These are phyloP conservation scores for Notolabrus celidotus DNA, from an alignment of 2,797 vertebrate species.

Conservation along the genomic window DNA sequence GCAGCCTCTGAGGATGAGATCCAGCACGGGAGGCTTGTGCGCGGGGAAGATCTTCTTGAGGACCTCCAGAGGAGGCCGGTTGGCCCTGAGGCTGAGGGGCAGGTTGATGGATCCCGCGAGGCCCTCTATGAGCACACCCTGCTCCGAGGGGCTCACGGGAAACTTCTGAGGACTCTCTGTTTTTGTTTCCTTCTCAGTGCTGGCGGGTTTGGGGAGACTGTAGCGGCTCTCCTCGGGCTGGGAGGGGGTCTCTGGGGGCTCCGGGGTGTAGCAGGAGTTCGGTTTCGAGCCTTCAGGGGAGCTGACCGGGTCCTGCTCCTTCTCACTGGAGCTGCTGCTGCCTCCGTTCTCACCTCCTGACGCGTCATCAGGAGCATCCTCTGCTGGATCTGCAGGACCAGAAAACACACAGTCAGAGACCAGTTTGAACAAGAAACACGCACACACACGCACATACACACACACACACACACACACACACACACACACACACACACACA, in stretches of 20 bases:
- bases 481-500: not conserved
- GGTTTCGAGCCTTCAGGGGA: slow-evolving; percentile 91
- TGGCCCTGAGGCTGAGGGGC: slow-evolving; percentile 92
- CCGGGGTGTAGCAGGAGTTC: slow-evolving; percentile 91
- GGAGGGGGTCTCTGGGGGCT: slow-evolving; percentile 89
- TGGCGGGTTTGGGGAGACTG: slow-evolving; percentile 82
- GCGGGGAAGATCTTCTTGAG: slow-evolving; percentile 96
- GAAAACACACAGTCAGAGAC: not conserved
- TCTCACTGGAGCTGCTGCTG: slow-evolving; percentile 90
- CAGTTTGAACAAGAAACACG: not conserved
- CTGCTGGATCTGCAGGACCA: slow-evolving; percentile 83
- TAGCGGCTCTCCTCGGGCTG: slow-evolving; percentile 88
- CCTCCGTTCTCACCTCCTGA: slow-evolving; percentile 87
- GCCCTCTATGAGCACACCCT: slow-evolving; percentile 91
- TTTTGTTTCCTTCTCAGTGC: slow-evolving; percentile 80
- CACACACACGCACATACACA: not conserved
- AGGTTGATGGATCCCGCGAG: slow-evolving; percentile 92
- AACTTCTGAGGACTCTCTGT: slow-evolving; percentile 87
- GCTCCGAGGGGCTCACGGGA: slow-evolving; percentile 83
- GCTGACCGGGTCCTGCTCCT: slow-evolving; percentile 90
- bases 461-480: not conserved
- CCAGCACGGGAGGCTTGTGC: slow-evolving; percentile 95
- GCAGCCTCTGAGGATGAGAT: slow-evolving; percentile 95
- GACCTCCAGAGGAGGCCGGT: slow-evolving; percentile 95
- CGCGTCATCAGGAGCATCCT: slow-evolving; percentile 88